phyloP scores from a whole-genome alignment of 2,888 invertebrate genomes.

The Yponomeuta cagnagella region DNA sequence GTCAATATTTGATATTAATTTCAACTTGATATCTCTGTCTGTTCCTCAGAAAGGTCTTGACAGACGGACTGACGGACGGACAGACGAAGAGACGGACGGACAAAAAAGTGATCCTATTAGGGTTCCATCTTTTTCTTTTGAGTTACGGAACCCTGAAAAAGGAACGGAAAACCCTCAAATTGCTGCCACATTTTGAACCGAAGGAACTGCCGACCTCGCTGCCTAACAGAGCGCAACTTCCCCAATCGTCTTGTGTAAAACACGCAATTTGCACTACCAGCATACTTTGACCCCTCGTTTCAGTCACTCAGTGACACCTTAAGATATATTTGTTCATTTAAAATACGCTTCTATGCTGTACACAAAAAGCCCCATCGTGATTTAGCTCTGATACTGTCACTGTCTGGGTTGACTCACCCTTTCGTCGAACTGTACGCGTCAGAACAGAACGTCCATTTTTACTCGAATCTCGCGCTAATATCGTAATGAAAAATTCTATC shows the following conservation, averaged over 20 bases:
- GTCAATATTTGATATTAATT: not conserved
- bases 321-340: too few relatives aligned
- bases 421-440: too few relatives aligned
- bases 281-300: slow-evolving; percentile 17
- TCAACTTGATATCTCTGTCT: not conserved
- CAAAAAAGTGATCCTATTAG: not conserved
- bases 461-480: not conserved
- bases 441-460: not conserved
- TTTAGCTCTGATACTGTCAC: too few relatives aligned
- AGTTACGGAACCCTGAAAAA: not conserved
- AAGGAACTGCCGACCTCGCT: slow-evolving; percentile 49
- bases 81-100: not conserved
- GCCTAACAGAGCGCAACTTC: slow-evolving; percentile 48
- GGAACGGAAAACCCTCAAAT: not conserved
- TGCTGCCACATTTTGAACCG: slow-evolving; percentile 21
- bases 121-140: not conserved
- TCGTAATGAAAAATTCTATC: not conserved
- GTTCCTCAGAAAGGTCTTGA: too few relatives aligned
- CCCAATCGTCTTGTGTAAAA: slow-evolving; percentile 26
- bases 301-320: not conserved
- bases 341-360: too few relatives aligned
- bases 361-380: too few relatives aligned
- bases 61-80: not conserved
- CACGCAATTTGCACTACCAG: slow-evolving; percentile 23
- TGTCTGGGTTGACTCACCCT: too few relatives aligned